Base-by-base conservation (phyloP, 2,797 vertebrate species). In the Tauraco hartlaubi region DNA sequence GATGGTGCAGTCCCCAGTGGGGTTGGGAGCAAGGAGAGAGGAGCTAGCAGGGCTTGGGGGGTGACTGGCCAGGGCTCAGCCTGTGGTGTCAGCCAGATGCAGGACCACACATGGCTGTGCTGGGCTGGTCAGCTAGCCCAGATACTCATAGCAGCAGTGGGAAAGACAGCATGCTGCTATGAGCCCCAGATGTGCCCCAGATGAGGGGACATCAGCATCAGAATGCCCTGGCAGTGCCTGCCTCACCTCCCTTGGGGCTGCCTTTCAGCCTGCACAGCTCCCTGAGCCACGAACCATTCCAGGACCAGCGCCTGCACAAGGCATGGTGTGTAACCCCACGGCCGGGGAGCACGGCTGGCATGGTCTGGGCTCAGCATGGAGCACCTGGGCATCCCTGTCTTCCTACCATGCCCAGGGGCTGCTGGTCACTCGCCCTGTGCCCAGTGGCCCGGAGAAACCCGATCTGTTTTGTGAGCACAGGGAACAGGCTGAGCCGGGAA, bases 401-500 rank as follows among this genome's bases (percentile, higher is more conserved):
- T 85, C 72, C 39, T 37, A 12, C 59, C 0, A 0, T 55, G n/a
- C 11, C 43, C 28, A 2, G 0, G 5, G 31, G 43, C 85, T 80
- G 22, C 41, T 0, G 0, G 29, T 46, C 23, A 2, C 51, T 1
- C 3, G 1, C 0, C 0, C 69, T 33, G 58, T 72, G 80, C 83
- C 80, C 7, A 0, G 28, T 71, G 89, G 76, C 75, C 66, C 0
- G 0, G 92, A 39, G 94, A 94, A 96, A 96, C 84, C 59, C 1
- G 90, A 96, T 95, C 94, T 96, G 94, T 96, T 96, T 95, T 97
- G 90, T 77, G 94, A 48, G 80, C 0, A 1, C 52, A 86, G 46
- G 61, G 95, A 97, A 96, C 95, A 93, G 54, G 63, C 90, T 97
- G 96, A 95, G 77, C 88, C 2, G 0, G 55, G 80, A 94, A 92